phyloP scores from a whole-genome alignment of 2,888 invertebrate species.

The Polydesmus complanatus region DNA sequence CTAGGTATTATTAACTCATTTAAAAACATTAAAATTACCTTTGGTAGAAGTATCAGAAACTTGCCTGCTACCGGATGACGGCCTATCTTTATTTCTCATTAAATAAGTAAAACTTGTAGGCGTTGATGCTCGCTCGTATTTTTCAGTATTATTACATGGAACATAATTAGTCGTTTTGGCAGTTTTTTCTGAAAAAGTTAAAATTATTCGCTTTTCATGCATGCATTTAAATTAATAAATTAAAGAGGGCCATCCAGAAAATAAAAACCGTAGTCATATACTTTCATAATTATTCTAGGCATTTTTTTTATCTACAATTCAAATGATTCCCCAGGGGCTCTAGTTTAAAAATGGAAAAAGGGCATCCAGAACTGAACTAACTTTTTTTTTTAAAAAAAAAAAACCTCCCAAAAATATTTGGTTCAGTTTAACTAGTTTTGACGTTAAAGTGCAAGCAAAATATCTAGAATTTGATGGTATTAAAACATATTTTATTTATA shows the following conservation, averaged over 20 bases:
- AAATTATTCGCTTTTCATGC: too few relatives aligned
- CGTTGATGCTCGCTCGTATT: constrained; percentile 13
- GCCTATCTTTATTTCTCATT: constrained; percentile 13
- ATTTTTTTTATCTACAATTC: background rate
- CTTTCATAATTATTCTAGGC: background rate
- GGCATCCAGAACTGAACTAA: too few relatives aligned
- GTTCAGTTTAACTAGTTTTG: too few relatives aligned
- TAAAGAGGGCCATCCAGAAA: too few relatives aligned
- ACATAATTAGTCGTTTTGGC: constrained; percentile 5
- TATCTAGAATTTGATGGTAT: too few relatives aligned
- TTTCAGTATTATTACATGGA: constrained; percentile 9
- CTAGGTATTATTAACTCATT: background rate
- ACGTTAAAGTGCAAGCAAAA: too few relatives aligned
- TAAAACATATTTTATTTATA: too few relatives aligned
- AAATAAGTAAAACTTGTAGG: constrained; percentile 15
- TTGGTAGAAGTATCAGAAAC: constrained; percentile 14
- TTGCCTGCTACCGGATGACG: constrained; percentile 14
- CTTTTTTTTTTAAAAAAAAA: too few relatives aligned
- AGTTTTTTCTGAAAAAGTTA: background rate
- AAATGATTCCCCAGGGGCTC: too few relatives aligned
- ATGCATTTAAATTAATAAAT: too few relatives aligned
- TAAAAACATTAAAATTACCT: background rate
- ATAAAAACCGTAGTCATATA: background rate
- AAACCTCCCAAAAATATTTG: too few relatives aligned
- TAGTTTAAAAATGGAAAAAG: too few relatives aligned